Conservation (phyloP, 2,797 vertebrate genomes). For the Enteromius mattozi region DNA sequence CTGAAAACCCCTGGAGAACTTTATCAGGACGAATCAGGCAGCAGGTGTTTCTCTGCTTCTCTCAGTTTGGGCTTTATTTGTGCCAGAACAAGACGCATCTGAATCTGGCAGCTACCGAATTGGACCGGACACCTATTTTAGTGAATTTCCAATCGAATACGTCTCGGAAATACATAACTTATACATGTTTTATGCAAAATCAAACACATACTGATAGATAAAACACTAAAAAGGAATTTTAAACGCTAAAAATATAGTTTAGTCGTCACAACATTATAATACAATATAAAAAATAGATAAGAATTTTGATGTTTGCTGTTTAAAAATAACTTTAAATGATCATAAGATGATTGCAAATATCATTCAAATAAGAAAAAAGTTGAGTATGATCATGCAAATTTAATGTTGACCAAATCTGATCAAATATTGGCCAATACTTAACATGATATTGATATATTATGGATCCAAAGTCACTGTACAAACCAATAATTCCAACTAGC, state of each 20-base stretch:
- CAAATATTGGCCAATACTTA: neutral
- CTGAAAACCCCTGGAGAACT: slow-evolving; percentile 9
- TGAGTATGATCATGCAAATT: neutral
- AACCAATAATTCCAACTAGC: neutral
- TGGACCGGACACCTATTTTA: neutral
- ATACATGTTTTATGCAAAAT: neutral
- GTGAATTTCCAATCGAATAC: neutral
- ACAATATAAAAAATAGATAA: neutral
- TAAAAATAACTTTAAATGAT: neutral
- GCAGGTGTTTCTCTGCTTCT: neutral
- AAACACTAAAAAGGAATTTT: neutral
- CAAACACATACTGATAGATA: neutral
- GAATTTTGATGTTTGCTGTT: neutral
- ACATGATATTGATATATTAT: neutral
- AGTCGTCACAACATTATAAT: neutral
- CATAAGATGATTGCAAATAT: neutral
- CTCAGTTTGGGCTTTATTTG: slow-evolving; percentile 5
- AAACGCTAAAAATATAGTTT: neutral
- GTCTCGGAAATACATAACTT: neutral
- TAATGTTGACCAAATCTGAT: neutral
- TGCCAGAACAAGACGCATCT: neutral
- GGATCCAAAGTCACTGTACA: neutral
- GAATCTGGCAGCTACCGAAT: neutral
- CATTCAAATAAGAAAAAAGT: neutral
- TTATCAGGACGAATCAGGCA: slow-evolving; percentile 3